These are phyloP conservation scores for Cyrtodaria siliqua DNA, from an alignment of 2,888 invertebrate genomes.

Conservation along the genomic window DNA sequence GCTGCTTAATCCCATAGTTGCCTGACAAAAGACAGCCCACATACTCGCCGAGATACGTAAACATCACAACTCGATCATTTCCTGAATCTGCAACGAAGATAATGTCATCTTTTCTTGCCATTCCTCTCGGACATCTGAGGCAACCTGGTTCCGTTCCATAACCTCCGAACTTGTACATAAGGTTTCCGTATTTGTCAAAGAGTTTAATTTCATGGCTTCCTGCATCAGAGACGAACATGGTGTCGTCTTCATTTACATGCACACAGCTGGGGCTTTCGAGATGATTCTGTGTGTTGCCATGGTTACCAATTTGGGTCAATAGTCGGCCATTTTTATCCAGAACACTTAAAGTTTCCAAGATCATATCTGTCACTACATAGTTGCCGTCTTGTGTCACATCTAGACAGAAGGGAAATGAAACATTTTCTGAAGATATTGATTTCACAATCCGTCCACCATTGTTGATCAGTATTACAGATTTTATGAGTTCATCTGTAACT, in stretches of 20 bases:
- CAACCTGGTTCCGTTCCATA: conserved; percentile 48
- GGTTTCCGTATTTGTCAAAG: conserved; percentile 57
- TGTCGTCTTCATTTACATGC: conserved; percentile 36
- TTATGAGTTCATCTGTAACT: conserved; percentile 61
- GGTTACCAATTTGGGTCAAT: conserved; percentile 50
- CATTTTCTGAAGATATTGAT: background rate
- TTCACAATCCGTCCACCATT: background rate
- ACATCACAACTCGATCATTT: conserved; percentile 63
- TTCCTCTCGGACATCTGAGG: conserved; percentile 61
- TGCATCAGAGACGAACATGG: conserved; percentile 65
- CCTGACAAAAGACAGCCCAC: conserved; percentile 35
- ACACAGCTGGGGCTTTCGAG: conserved; percentile 64
- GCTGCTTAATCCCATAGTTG: conserved; percentile 49
- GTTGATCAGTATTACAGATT: conserved; percentile 53
- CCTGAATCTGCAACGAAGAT: conserved; percentile 69
- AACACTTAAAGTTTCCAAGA: conserved; percentile 61
- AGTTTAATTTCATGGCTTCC: conserved; percentile 67
- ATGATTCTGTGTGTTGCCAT: conserved; percentile 40
- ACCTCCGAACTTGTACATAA: conserved; percentile 59
- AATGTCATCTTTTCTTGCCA: conserved; percentile 36
- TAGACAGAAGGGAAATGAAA: conserved; percentile 61
- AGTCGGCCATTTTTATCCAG: conserved; percentile 43
- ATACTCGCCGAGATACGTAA: conserved; percentile 51
- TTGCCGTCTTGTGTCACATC: conserved; percentile 34
- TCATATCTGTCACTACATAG: conserved; percentile 64